phyloP scores from a whole-genome alignment of 2,113 vertebrate genomes.

The Perca fluviatilis region DNA sequence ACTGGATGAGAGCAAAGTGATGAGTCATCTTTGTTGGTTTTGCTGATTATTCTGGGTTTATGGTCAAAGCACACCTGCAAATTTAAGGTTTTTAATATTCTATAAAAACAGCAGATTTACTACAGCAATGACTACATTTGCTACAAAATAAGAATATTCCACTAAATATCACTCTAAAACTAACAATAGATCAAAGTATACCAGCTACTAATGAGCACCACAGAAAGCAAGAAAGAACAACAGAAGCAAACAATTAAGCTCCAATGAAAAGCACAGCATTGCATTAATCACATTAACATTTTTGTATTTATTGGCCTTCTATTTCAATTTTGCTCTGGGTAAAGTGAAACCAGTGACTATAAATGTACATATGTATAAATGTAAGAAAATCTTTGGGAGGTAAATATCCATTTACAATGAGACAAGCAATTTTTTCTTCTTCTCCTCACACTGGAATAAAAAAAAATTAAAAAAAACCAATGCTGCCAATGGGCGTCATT shows the following conservation, averaged over 20 bases:
- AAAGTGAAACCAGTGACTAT: not conserved
- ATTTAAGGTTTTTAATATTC: not conserved
- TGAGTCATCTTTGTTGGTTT: slow-evolving; percentile 93
- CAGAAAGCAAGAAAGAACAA: too few relatives aligned
- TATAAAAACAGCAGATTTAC: not conserved
- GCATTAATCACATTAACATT: not conserved
- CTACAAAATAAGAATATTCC: too few relatives aligned
- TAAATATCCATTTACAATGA: not conserved
- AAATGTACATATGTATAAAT: not conserved
- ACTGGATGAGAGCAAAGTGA: slow-evolving; percentile 94
- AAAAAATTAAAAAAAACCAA: not conserved
- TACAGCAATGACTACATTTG: not conserved
- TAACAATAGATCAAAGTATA: not conserved
- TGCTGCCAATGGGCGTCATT: not conserved
- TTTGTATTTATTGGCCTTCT: not conserved
- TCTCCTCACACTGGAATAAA: not conserved
- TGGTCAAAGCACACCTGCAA: slow-evolving; percentile 98
- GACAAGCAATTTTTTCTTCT: not conserved
- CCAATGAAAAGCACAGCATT: not conserved
- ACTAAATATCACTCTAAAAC: not conserved
- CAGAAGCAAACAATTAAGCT: not conserved
- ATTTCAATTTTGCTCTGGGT: not conserved
- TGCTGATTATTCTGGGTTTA: slow-evolving; percentile 99
- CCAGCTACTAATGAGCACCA: not conserved
- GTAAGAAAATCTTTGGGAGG: not conserved